phyloP scores from a whole-genome alignment of 1,140 invertebrate species.

The Heliothis virescens region DNA sequence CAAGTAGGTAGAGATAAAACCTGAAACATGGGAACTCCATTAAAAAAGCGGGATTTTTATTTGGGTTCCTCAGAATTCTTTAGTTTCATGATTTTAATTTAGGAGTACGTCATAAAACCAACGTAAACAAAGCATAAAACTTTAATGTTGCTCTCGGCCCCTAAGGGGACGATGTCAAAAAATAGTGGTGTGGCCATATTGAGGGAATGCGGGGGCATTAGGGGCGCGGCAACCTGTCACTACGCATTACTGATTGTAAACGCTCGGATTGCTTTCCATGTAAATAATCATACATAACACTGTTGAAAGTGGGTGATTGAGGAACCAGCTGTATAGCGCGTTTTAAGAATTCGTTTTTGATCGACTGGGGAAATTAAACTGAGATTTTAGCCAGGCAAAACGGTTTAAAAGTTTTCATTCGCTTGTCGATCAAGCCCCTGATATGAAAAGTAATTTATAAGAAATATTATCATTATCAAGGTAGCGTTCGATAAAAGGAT shows the following conservation, averaged over 20 bases:
- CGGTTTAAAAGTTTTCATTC: too few species aligned
- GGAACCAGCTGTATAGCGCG: too few species aligned
- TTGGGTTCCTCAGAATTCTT: background rate
- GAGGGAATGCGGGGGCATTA: constrained; percentile 10
- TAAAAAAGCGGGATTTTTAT: too few species aligned
- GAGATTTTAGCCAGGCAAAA: too few species aligned
- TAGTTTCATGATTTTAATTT: background rate
- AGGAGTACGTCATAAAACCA: constrained; percentile 1
- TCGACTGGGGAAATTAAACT: too few species aligned
- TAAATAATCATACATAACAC: background rate
- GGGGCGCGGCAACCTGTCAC: constrained; percentile 25
- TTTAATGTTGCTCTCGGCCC: constrained; percentile 1
- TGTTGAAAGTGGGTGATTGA: background rate
- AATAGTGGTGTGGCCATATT: constrained; percentile 19
- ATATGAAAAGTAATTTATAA: too few species aligned
- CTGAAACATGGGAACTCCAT: too few species aligned
- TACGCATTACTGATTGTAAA: constrained; percentile 22
- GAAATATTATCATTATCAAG: background rate
- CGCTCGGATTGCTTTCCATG: constrained; percentile 23
- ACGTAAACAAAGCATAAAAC: constrained; percentile 18
- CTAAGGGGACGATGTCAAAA: constrained; percentile 10
- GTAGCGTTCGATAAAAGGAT: background rate
- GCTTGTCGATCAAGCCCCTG: too few species aligned
- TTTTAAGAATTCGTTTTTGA: too few species aligned
- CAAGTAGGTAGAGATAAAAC: too few species aligned